Conservation (phyloP, 2,888 invertebrate genomes). For the Melikaiella ostensackeni region DNA sequence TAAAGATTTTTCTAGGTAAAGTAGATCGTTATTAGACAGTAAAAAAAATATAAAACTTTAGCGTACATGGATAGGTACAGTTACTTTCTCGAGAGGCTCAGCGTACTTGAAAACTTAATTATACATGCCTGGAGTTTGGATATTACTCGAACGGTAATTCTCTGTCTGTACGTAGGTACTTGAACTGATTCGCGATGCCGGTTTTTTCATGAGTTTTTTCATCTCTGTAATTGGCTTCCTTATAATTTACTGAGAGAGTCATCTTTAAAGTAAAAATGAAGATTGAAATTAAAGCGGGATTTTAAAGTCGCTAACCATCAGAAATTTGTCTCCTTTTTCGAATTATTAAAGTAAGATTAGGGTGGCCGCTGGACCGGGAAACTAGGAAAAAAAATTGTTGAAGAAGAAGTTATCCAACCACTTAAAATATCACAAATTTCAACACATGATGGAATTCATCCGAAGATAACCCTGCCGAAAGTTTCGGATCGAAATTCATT, state of each 20-base stretch:
- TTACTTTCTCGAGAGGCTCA: constrained; percentile 14
- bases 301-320: neutral
- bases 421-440: no score
- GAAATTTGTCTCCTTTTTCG: no score
- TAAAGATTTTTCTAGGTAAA: neutral
- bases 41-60: neutral
- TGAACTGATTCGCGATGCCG: constrained; percentile 18
- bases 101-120: constrained; percentile 27
- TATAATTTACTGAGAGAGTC: neutral
- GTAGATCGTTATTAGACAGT: neutral
- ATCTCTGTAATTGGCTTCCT: constrained; percentile 31
- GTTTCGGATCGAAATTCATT: no score
- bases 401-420: no score
- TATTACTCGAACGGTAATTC: constrained; percentile 26
- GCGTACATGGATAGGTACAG: neutral
- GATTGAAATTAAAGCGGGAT: neutral
- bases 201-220: constrained; percentile 11
- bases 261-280: neutral
- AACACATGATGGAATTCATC: no score
- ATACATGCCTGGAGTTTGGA: constrained; percentile 31
- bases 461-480: no score
- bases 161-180: neutral
- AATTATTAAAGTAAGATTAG: no score
- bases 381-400: no score
- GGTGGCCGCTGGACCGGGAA: no score